Conservation (phyloP, 2,113 vertebrate genomes). For the Crotalus helleri region DNA sequence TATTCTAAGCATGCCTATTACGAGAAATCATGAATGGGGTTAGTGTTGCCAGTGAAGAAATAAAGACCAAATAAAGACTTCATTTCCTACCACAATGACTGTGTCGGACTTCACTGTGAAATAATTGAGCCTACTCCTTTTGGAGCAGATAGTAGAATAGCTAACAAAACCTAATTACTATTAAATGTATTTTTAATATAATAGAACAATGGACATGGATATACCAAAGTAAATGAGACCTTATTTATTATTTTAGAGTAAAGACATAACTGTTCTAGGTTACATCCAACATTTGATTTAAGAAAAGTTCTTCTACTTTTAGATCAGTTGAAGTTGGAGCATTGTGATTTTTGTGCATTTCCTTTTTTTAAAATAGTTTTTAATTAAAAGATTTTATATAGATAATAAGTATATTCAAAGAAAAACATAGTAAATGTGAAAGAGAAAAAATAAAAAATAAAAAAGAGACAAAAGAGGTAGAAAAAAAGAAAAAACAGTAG, state of each 20-base stretch:
- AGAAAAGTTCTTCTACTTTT: neutral
- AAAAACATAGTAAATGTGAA: neutral
- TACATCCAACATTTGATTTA: neutral
- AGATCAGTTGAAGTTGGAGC: neutral
- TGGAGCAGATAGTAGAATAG: slow-evolving; percentile 8
- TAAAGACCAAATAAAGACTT: neutral
- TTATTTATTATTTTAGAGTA: neutral
- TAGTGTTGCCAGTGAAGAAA: slow-evolving; percentile 14
- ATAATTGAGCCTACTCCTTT: slow-evolving; percentile 19
- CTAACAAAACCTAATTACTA: slow-evolving; percentile 15
- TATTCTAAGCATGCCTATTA: slow-evolving; percentile 34
- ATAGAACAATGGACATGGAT: neutral
- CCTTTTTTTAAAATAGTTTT: neutral
- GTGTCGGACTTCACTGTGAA: neutral
- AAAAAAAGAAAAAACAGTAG: neutral
- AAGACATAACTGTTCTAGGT: neutral
- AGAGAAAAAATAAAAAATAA: neutral
- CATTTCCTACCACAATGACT: neutral
- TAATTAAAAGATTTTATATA: neutral
- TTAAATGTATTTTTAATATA: neutral
- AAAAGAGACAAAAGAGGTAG: neutral
- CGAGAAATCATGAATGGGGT: slow-evolving; percentile 12
- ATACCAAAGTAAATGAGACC: neutral
- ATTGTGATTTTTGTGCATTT: neutral
- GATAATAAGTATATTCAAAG: neutral